Evolutionary conservation across 2,797 vertebrate species (phyloP), one percentile per base, ranked within the genome.

Genomic region (Vespertilio murinus): DNA sequence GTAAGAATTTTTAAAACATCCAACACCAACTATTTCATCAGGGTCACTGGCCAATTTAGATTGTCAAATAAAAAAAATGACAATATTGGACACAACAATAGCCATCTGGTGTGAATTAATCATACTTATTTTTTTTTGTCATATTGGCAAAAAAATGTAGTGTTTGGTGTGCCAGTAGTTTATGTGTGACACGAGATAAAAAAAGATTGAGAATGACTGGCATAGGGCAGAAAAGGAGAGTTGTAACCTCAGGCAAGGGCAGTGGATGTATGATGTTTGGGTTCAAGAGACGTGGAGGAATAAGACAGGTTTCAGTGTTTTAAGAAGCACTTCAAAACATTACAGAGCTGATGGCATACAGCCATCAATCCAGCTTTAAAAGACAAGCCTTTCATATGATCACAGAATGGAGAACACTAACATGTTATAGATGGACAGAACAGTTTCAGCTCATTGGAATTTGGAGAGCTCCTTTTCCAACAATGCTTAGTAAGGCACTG

Each of bases 401-500:
- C 87, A 87, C 28, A 23, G 52, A 40, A 90, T 49, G 40, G 78
- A 52, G 90, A 88, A 75, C 65, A 84, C n/a, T 83, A 94, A 30
- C 78, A 61, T 5, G 79, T 33, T 54, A 74, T 30, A 82, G 93
- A 83, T 89, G 85, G 93, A 80, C 9, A 85, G 59, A 91, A 89
- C 65, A 65, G 95, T 80, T 96, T 88, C 70, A 22, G 23, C 75
- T 83, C 90, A 59, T 6, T 93, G 94, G 47, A 89, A 94, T 95
- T 81, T 91, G 75, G 52, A 96, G 49, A 92, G 65, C 33, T 71
- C 47, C 35, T 47, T 82, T 78, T 89, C 90, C 74, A 95, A 22
- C 59, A 90, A 6, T 81, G 75, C 90, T 94, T 87, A 88, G 73
- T 90, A 90, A 94, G 95, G 93, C 88, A 84, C 40, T 91, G 93